Evolutionary conservation across 2,888 invertebrate genomes (phyloP).

Genomic region (Pandemis heparana): DNA sequence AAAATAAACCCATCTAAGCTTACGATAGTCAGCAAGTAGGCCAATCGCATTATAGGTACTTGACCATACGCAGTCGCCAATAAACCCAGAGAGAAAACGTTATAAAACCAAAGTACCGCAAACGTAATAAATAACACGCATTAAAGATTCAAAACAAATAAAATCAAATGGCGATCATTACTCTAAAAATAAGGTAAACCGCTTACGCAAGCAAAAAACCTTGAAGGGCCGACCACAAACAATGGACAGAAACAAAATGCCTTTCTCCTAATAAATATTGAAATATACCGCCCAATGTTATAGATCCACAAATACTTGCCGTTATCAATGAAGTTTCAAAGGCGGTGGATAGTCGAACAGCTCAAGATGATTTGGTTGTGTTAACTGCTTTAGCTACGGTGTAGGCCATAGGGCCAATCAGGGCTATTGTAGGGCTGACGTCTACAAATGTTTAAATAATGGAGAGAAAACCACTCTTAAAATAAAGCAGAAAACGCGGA

Average conservation of each 20-base stretch:
- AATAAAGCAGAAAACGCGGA: constrained; percentile 35
- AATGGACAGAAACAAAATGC: constrained; percentile 56
- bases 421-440: constrained; percentile 68
- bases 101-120: constrained; percentile 17
- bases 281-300: constrained; percentile 52
- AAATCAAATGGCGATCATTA: constrained; percentile 39
- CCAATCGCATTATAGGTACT: constrained; percentile 14
- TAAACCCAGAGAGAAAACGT: constrained; percentile 17
- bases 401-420: constrained; percentile 68
- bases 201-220: constrained; percentile 47
- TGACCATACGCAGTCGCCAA: not conserved
- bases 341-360: constrained; percentile 41
- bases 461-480: constrained; percentile 41
- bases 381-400: constrained; percentile 52
- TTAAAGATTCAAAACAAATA: constrained; percentile 43
- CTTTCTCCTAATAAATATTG: constrained; percentile 77
- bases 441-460: constrained; percentile 69
- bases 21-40: not conserved
- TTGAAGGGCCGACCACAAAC: constrained; percentile 53
- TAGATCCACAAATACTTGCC: constrained; percentile 44
- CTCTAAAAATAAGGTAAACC: constrained; percentile 38
- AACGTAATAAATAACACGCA: constrained; percentile 32
- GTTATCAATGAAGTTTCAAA: constrained; percentile 33
- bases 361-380: constrained; percentile 54
- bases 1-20: not conserved